These are phyloP conservation scores for Montipora sp. DNA, from an alignment of 64 coral and sea anemone genomes.

Conservation along the genomic window DNA sequence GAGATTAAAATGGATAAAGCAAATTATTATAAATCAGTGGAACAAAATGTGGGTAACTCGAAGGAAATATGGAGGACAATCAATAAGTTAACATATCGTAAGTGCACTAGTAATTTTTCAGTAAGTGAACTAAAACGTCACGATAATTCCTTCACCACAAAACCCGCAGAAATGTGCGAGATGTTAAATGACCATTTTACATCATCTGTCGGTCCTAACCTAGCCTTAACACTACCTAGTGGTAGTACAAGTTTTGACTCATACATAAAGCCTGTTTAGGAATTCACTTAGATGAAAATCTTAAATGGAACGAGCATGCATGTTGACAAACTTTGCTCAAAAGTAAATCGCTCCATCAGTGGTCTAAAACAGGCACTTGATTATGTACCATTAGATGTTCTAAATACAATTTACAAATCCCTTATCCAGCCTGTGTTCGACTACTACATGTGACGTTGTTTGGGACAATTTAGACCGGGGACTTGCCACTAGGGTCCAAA, in stretches of 20 bases:
- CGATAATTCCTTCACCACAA: conserved; percentile 12
- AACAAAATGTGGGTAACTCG: conserved; percentile 38
- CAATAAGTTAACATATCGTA: conserved; percentile 32
- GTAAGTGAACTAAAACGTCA: conserved; percentile 27
- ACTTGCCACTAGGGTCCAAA: too few species aligned
- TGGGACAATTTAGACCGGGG: too few species aligned
- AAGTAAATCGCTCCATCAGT: not conserved
- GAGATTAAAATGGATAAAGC: conserved; percentile 43
- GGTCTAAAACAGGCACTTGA: too few species aligned
- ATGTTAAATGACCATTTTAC: conserved; percentile 48
- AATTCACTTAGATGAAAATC: too few species aligned
- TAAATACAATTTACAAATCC: too few species aligned
- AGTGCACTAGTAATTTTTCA: conserved; percentile 17
- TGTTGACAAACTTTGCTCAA: too few species aligned
- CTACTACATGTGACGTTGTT: too few species aligned
- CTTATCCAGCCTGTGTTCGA: too few species aligned
- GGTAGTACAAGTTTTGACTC: conserved; percentile 37
- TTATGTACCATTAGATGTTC: too few species aligned
- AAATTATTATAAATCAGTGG: conserved; percentile 38
- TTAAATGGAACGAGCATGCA: too few species aligned
- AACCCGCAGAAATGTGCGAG: conserved; percentile 45
- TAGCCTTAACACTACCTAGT: conserved; percentile 21
- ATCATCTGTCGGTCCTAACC: not conserved
- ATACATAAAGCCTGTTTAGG: conserved; percentile 9
- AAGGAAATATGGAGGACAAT: conserved; percentile 25